Evolutionary conservation across 1,140 invertebrate genomes (phyloP), one percentile per base, ranked within the genome.

Genomic region (Ceratitis capitata): DNA sequence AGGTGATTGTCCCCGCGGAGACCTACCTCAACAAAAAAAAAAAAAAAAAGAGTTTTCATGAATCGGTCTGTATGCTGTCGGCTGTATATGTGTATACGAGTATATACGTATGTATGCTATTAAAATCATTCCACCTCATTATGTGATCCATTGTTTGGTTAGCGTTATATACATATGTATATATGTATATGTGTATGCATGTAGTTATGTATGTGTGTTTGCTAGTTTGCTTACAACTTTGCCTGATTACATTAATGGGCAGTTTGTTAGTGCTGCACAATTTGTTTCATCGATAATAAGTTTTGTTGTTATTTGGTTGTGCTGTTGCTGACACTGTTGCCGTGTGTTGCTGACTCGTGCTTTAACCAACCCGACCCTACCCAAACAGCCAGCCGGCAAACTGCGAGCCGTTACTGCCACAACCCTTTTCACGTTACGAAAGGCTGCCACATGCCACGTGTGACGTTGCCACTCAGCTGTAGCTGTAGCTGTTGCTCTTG

Each of bases 221-320:
- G 45, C 19, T 83, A 53, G 82, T 83, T 83, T 51, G 82, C 53
- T 83, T 16, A 83, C 82, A 83, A 83, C 82, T 83, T 83, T 51
- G 19, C 6, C 82, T 83, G 82, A 83, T 83, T 83, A 85, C 85
- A 49, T 85, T 85, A 83, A 83, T 85, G 78, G 49, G 42, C 35
- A 61, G 85, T 61, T 58, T 85, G 39, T 85, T 61, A 61, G 85
- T 83, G 42, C 32, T 82, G 51, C 51, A 82, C 74, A 85, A 85
- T 83, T 85, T 85, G 85, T 85, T 85, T 85, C 85, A 51, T 85
- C 85, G 85, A 85, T 85, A 85, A 85, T 85, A 83, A 69, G 39
- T 49, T 32, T 49, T 39, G n/a, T 61, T 61, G 53, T 7, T 61
- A 47, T 85, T 53, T 78, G n/a, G 45, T 51, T 53, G 53, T 29